Conservation (phyloP, 92 coral and sea anemone species). For the Siderastrea siderea region DNA sequence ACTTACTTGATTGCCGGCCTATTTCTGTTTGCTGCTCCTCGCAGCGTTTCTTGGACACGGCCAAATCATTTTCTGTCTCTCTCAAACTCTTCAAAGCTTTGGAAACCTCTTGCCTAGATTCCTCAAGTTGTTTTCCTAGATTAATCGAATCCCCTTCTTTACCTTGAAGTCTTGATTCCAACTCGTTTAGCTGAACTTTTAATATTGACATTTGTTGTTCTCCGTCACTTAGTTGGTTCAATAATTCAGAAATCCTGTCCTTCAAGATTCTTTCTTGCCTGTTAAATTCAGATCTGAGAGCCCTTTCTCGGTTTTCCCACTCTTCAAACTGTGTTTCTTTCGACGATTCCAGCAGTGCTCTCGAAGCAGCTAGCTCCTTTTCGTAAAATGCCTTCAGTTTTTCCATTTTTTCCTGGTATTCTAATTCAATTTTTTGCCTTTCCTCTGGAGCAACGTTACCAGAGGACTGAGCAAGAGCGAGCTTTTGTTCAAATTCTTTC, state of each 20-base stretch:
- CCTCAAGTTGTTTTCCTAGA: constrained; percentile 73
- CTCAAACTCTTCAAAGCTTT: constrained; percentile 83
- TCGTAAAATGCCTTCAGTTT: constrained; percentile 92
- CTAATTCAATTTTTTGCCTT: constrained; percentile 82
- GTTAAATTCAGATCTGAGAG: constrained; percentile 76
- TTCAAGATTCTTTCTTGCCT: constrained; percentile 93
- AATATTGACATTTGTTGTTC: constrained; percentile 79
- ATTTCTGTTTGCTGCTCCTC: constrained; percentile 88
- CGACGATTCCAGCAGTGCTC: constrained; percentile 68
- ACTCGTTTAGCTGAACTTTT: constrained; percentile 71
- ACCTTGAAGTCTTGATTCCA: constrained; percentile 61
- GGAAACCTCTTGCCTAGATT: constrained; percentile 68
- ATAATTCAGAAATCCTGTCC: constrained; percentile 92
- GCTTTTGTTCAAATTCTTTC: constrained; percentile 75
- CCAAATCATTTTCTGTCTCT: constrained; percentile 75
- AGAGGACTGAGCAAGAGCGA: constrained; percentile 72
- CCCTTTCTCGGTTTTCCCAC: constrained; percentile 82
- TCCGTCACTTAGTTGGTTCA: constrained; percentile 80
- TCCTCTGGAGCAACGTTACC: constrained; percentile 79
- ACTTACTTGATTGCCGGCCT: constrained; percentile 88
- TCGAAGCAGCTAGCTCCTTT: constrained; percentile 88
- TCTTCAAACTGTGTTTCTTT: constrained; percentile 71
- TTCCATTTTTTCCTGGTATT: constrained; percentile 85
- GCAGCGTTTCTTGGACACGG: constrained; percentile 81
- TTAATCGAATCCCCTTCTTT: constrained; percentile 64